These are phyloP conservation scores for Lemur catta DNA, from an alignment of 2,797 vertebrate species.

Conservation along the genomic window DNA sequence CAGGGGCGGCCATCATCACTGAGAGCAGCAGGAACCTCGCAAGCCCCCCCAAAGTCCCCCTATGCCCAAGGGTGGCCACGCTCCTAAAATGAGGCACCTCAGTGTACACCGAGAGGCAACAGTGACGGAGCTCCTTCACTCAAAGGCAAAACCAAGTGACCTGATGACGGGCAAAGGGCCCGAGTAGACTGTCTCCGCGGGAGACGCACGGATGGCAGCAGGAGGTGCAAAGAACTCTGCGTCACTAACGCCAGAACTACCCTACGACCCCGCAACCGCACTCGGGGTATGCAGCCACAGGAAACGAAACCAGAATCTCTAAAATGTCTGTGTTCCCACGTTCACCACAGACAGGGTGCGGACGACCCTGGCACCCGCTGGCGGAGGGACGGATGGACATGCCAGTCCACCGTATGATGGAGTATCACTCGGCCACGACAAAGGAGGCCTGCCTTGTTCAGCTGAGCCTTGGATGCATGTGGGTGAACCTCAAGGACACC, in stretches of 20 bases:
- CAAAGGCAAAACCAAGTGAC: not conserved
- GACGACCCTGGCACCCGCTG: too few relatives aligned
- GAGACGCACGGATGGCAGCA: not conserved
- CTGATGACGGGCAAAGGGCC: not conserved
- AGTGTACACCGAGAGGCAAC: rapidly evolving
- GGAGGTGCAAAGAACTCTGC: not conserved
- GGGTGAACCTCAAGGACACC: rapidly evolving
- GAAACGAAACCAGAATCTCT: not conserved
- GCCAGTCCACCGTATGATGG: rapidly evolving
- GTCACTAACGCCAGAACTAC: not conserved
- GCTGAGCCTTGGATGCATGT: not conserved
- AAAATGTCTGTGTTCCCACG: rapidly evolving
- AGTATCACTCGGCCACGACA: rapidly evolving
- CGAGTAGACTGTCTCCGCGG: not conserved
- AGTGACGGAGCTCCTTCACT: not conserved
- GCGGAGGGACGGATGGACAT: rapidly evolving
- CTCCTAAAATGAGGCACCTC: not conserved
- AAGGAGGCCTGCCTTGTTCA: not conserved
- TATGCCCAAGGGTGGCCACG: rapidly evolving
- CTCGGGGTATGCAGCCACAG: not conserved
- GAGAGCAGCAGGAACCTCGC: not conserved
- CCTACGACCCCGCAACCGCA: rapidly evolving
- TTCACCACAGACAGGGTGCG: not conserved
- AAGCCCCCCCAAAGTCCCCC: not conserved
- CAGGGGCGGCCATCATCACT: rapidly evolving